These are phyloP conservation scores for Planococcus citri DNA, from an alignment of 1,140 invertebrate species.

Conservation along the genomic window DNA sequence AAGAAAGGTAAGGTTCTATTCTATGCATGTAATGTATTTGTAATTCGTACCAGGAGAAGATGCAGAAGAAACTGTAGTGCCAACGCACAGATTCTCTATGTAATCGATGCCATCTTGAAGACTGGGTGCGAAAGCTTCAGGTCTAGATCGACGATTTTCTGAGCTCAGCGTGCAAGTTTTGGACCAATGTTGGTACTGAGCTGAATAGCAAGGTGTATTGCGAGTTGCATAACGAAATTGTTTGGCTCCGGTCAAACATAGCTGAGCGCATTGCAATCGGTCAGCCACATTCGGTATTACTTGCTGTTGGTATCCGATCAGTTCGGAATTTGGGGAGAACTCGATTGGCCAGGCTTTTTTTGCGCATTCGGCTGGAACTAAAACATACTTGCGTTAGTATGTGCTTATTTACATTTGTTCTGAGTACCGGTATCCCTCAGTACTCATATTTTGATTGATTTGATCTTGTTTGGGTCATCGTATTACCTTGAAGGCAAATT, in stretches of 20 bases:
- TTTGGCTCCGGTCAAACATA: constrained; percentile 33
- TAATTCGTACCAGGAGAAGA: no score
- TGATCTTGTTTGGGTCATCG: no score
- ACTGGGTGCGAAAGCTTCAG: constrained; percentile 36
- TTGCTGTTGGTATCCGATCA: constrained; percentile 34
- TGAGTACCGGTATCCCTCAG: neutral
- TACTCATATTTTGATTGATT: no score
- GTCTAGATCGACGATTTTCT: constrained; percentile 39
- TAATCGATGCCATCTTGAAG: constrained; percentile 32
- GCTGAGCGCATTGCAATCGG: constrained; percentile 34
- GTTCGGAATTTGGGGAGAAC: constrained; percentile 34
- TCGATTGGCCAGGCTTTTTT: constrained; percentile 36
- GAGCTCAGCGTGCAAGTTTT: constrained; percentile 36
- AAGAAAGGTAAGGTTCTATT: no score
- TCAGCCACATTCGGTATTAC: constrained; percentile 31
- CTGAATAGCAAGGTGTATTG: constrained; percentile 33
- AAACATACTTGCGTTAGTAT: neutral
- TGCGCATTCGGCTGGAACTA: constrained; percentile 28
- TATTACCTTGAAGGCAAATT: constrained; percentile 28
- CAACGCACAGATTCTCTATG: constrained; percentile 40
- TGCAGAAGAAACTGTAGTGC: no score
- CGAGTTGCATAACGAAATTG: constrained; percentile 16
- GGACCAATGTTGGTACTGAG: constrained; percentile 29
- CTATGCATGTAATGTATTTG: no score
- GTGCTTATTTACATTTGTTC: no score